Conservation (phyloP, 2,797 vertebrate genomes). For the Luscinia luscinia region DNA sequence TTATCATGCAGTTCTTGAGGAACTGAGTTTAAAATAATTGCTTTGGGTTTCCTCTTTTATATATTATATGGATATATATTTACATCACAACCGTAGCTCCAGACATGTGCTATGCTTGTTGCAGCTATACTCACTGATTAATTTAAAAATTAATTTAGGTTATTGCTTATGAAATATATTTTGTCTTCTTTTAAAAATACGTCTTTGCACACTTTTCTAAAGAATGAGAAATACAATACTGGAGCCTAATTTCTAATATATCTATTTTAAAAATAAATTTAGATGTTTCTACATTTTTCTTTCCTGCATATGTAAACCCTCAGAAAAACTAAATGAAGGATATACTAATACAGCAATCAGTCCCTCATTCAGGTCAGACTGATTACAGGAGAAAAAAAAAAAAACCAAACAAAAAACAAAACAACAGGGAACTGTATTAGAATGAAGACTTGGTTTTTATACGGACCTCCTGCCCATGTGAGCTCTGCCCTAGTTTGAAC, state of each 20-base stretch:
- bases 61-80: not conserved
- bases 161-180: not conserved
- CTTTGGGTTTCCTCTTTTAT: not conserved
- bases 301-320: not conserved
- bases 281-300: not conserved
- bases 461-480: accelerated
- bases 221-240: not conserved
- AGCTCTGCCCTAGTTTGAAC: not conserved
- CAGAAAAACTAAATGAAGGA: not conserved
- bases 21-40: not conserved
- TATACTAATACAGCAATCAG: not conserved
- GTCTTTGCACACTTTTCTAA: not conserved
- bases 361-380: not conserved
- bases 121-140: not conserved
- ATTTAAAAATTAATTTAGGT: not conserved
- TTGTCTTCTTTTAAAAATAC: not conserved
- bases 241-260: not conserved
- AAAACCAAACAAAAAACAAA: not conserved
- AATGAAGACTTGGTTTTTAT: not conserved
- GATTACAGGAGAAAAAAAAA: not conserved
- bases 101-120: not conserved
- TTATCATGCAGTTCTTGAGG: not conserved
- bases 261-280: not conserved
- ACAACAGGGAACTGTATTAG: not conserved
- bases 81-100: not conserved